Percentiles rank a stretch among this genome's conserved stretches.
These are phyloP conservation scores for Latheticus oryzae DNA, from an alignment of 2,888 invertebrate species.

Conservation along the genomic window DNA sequence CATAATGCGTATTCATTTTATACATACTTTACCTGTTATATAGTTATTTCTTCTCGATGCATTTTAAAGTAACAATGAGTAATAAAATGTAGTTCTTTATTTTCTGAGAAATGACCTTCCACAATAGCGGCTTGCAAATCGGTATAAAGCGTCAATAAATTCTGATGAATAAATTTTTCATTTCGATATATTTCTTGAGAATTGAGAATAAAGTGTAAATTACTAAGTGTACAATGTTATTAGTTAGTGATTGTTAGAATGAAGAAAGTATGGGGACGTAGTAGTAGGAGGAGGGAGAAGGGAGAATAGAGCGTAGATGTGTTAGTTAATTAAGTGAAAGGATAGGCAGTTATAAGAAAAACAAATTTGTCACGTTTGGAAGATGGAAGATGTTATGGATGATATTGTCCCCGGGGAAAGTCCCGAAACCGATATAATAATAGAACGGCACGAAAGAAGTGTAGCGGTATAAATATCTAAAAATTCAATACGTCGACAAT, in stretches of 20 bases:
- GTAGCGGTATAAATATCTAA: conserved; percentile 57
- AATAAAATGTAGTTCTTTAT: conserved; percentile 6
- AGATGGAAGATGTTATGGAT: conserved; percentile 33
- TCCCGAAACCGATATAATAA: conserved; percentile 44
- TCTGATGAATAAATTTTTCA: too few species aligned
- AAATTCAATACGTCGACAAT: conserved; percentile 62
- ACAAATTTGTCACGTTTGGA: conserved; percentile 38
- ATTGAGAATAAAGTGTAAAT: too few species aligned
- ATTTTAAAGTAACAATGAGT: conserved; percentile 6
- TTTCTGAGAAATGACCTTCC: background rate
- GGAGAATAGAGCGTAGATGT: conserved; percentile 5
- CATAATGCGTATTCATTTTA: too few species aligned
- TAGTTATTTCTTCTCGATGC: background rate
- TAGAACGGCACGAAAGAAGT: conserved; percentile 38
- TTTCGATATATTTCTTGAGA: too few species aligned
- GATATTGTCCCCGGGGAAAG: conserved; percentile 33
- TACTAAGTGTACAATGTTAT: background rate
- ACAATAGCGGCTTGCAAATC: background rate
- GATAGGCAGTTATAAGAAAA: conserved; percentile 25
- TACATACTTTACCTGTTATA: too few species aligned
- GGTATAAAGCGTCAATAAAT: background rate
- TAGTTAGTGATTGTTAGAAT: background rate
- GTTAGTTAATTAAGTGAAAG: conserved; percentile 26
- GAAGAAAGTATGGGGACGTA: background rate
- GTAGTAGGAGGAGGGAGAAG: background rate